A percentile compares a stretch with the other conserved stretches of the same genome.
These are phyloP conservation scores for Melanogrammus aeglefinus DNA, from an alignment of 2,797 vertebrate species.

Conservation along the genomic window DNA sequence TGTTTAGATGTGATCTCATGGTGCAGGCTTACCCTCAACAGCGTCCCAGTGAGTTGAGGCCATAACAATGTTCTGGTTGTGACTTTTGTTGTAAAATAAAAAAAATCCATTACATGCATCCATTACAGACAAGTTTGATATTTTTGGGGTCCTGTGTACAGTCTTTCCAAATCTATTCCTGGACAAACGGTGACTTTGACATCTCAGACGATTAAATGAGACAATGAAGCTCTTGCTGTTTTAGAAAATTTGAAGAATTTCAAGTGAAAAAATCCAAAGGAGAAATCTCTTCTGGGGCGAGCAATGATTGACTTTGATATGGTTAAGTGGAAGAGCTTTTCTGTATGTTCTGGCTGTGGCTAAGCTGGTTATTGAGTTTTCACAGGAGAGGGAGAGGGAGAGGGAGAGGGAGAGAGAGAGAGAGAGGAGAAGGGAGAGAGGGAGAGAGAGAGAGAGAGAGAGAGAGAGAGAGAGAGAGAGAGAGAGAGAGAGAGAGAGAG, in stretches of 20 bases:
- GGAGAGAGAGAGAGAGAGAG: no score
- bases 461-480: no score
- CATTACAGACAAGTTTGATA: no score
- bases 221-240: conserved; percentile 26
- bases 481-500: no score
- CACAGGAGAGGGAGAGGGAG: conserved; percentile 2
- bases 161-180: not conserved
- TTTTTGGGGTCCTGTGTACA: no score
- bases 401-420: not conserved
- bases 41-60: no score
- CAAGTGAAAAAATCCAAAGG: conserved; percentile 11
- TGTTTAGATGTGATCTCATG: no score
- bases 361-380: conserved; percentile 50
- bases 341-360: conserved; percentile 53
- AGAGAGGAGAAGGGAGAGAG: no score
- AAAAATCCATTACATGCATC: no score
- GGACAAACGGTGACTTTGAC: not conserved
- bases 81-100: no score
- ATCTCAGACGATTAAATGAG: conserved; percentile 14
- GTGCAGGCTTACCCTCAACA: no score
- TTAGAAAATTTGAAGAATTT: conserved; percentile 9
- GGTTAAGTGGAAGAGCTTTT: conserved; percentile 66
- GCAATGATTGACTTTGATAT: conserved; percentile 63
- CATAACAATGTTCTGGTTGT: no score
- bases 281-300: conserved; percentile 47